Base-by-base conservation (phyloP, 37 sponge, comb jelly and placozoan species). In the Ianthella basta region DNA sequence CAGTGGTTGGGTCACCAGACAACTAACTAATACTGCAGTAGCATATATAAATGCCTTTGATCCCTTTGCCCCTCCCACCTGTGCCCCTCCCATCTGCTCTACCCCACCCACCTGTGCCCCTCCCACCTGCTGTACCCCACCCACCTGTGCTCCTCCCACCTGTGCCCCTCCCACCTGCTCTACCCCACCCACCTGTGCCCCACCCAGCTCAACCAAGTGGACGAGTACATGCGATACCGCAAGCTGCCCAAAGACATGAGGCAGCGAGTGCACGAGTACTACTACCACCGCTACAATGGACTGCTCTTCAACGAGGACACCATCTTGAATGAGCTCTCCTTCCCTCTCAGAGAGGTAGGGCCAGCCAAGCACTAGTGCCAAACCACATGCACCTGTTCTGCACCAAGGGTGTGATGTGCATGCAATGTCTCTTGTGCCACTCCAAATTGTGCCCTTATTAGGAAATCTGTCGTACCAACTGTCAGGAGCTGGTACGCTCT, bases 141-240 rank as follows among this genome's bases (percentile, higher is more conserved):
- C 8, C 50, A 10, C 50, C 50, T 44, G 50, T 44, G 50, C 8
- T 44, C n/a, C 50, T 44, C 50, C 50, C 6, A 3, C 50, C 50
- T 8, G 6, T 44, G 50, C 50, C 50, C 50, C 50, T 3, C 50
- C 50, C 50, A 44, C 50, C 8, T 8, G 8, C n/a, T n/a, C n/a
- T n/a, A n/a, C n/a, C n/a, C n/a, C n/a, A n/a, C n/a, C n/a, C n/a
- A n/a, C n/a, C n/a, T n/a, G n/a, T n/a, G n/a, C n/a, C n/a, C n/a
- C n/a, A n/a, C 39, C 13, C 64, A 88, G 89, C 79, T 83, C 0
- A 84, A 79, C 75, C 85, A 88, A 60, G 84, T 88, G 67, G 84
- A 88, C 20, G 89, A 88, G 68, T 88, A 88, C 78, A 77, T 84
- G 84, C 55, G 84, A 20, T 88, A 84, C 55, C 55, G 85, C 56